These are phyloP conservation scores for Megaptera novaeangliae DNA, from an alignment of 2,113 vertebrate species.

Conservation along the genomic window DNA sequence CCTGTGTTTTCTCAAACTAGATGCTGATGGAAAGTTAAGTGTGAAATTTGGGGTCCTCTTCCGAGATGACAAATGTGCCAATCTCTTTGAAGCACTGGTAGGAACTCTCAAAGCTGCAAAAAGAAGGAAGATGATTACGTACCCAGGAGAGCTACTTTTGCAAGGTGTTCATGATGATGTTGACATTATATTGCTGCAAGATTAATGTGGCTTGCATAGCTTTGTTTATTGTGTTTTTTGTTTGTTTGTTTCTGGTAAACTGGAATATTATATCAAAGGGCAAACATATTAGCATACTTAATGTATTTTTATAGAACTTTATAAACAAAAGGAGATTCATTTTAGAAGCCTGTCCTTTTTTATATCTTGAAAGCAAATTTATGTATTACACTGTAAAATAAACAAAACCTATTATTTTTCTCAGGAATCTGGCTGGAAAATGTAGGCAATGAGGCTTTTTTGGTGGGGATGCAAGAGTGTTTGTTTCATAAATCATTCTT, in stretches of 20 bases:
- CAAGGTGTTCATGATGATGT: slow-evolving; percentile 96
- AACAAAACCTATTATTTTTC: slow-evolving; percentile 58
- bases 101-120: slow-evolving; percentile 96
- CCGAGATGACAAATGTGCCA: slow-evolving; percentile 93
- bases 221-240: background rate
- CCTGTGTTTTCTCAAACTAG: slow-evolving; percentile 78
- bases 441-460: background rate
- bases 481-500: slow-evolving; percentile 65
- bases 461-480: background rate
- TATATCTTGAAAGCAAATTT: slow-evolving; percentile 70
- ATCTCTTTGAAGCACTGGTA: slow-evolving; percentile 97
- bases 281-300: slow-evolving; percentile 45
- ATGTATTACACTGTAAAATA: slow-evolving; percentile 59
- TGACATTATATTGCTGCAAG: slow-evolving; percentile 88
- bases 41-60: slow-evolving; percentile 98
- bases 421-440: slow-evolving; percentile 60
- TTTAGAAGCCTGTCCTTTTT: slow-evolving; percentile 74
- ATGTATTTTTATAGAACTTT: slow-evolving; percentile 81
- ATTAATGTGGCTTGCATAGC: slow-evolving; percentile 73
- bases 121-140: slow-evolving; percentile 87
- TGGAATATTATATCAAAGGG: slow-evolving; percentile 63
- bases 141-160: slow-evolving; percentile 89
- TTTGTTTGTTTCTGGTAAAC: slow-evolving; percentile 54
- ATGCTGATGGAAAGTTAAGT: slow-evolving; percentile 87
- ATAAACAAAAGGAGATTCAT: slow-evolving; percentile 69